phyloP scores from a whole-genome alignment of 53 echinoderm and acorn worm genomes.

The Glandiceps talaboti region DNA sequence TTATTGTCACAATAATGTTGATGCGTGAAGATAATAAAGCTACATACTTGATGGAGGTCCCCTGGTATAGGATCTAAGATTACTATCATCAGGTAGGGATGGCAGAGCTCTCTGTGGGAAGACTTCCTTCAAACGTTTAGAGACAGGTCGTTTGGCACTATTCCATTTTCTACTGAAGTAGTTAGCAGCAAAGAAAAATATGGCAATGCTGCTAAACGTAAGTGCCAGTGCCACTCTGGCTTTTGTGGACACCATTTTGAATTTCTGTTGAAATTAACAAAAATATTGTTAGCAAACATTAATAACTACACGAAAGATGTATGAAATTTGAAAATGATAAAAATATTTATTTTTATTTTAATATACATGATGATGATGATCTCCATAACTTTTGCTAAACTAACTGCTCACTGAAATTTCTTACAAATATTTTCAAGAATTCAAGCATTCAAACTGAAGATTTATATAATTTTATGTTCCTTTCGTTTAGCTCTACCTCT shows the following conservation, averaged over 20 bases:
- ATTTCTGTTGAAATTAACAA: too few species aligned
- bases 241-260: slow-evolving; percentile 1
- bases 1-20: neutral
- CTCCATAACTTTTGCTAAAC: too few species aligned
- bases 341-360: too few species aligned
- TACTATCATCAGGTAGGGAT: neutral
- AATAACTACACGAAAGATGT: too few species aligned
- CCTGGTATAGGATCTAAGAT: neutral
- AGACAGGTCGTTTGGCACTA: neutral
- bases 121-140: slow-evolving; percentile 2
- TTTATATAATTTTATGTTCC: too few species aligned
- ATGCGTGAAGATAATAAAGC: neutral
- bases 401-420: too few species aligned
- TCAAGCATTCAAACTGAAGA: too few species aligned
- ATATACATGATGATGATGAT: too few species aligned
- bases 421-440: too few species aligned
- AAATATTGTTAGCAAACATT: too few species aligned
- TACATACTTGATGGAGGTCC: neutral
- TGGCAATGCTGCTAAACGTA: slow-evolving; percentile 39
- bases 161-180: slow-evolving; percentile 48
- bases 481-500: too few species aligned
- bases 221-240: slow-evolving; percentile 33
- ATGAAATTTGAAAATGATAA: too few species aligned
- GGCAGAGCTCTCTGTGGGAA: neutral
- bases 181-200: slow-evolving; percentile 51